These are phyloP conservation scores for Heliconius nattereri DNA, from an alignment of 1,140 invertebrate species.

Conservation along the genomic window DNA sequence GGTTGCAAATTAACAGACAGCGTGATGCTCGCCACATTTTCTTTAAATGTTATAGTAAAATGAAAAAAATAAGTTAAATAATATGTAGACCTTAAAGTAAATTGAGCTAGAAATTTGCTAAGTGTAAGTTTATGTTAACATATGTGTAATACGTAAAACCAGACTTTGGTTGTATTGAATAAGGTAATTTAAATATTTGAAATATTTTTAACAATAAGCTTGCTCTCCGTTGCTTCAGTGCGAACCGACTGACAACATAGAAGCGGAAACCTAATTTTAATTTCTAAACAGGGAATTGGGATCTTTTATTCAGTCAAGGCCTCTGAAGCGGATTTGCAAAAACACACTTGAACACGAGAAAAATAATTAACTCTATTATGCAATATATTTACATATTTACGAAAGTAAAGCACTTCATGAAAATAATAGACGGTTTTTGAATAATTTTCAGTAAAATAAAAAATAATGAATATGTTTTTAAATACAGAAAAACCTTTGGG, in stretches of 20 bases:
- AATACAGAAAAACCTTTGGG: background rate
- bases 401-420: background rate
- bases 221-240: constrained; percentile 11
- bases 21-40: too few relatives aligned
- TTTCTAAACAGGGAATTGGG: constrained; percentile 20
- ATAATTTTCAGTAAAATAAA: background rate
- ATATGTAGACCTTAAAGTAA: too few relatives aligned
- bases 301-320: constrained; percentile 25
- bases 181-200: background rate
- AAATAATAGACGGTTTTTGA: background rate
- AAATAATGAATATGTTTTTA: too few relatives aligned
- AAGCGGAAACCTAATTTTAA: constrained; percentile 26
- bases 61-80: too few relatives aligned
- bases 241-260: constrained; percentile 12
- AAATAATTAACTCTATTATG: background rate
- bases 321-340: constrained; percentile 12
- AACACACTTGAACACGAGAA: background rate
- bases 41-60: too few relatives aligned
- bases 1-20: too few relatives aligned
- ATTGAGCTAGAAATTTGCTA: too few relatives aligned
- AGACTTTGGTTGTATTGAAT: background rate
- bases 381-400: background rate
- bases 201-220: constrained; percentile 3
- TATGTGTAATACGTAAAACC: background rate
- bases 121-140: too few relatives aligned